Evolutionary conservation across 2,113 vertebrate species (phyloP), one percentile per base, ranked within the genome.

Genomic region (Syngnathus scovelli): DNA sequence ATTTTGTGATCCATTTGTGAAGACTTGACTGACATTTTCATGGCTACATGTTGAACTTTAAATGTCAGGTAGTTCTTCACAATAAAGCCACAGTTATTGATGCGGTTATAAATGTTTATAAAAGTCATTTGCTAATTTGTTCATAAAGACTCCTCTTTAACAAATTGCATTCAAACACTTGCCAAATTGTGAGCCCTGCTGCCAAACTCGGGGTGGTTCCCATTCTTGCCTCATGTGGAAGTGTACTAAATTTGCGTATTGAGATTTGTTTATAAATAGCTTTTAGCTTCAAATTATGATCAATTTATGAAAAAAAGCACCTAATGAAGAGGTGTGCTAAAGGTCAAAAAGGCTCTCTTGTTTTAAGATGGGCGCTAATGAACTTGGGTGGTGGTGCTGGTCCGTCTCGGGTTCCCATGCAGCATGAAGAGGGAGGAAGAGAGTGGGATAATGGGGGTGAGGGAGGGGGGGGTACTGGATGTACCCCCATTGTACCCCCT

Each of bases 351-450:
- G 8, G 54, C 21, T n/a, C 12, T 36, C 27, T 11, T 60, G 16
- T 38, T 37, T 37, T 18, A 12, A 60, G 21, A 60, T 60, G 79
- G 66, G 75, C 92, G 89, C 91, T 92, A 92, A 93, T 93, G 92
- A 93, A 93, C 92, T 90, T 92, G 91, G 91, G 91, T 89, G 90
- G 88, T 89, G 90, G 84, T 90, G 88, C 85, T 78, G 88, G 89
- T 90, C 89, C 89, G 79, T 81, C 84, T 85, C 80, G 85, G 87
- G 90, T 93, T 95, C 93, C 89, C 93, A 93, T 87, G 92, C 89
- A 83, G 84, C 81, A 69, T 70, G 61, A 81, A 66, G 72, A 70
- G 81, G 18, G 33, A 52, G 7, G 18, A 46, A 68, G 27, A 33
- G 66, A 71, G 5, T 52, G 80, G 62, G 78, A 36, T 46, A 49